Percentiles rank a stretch among this genome's conserved stretches.
Conservation (phyloP, 2,797 vertebrate genomes). For the Cirrhinus mrigala region DNA sequence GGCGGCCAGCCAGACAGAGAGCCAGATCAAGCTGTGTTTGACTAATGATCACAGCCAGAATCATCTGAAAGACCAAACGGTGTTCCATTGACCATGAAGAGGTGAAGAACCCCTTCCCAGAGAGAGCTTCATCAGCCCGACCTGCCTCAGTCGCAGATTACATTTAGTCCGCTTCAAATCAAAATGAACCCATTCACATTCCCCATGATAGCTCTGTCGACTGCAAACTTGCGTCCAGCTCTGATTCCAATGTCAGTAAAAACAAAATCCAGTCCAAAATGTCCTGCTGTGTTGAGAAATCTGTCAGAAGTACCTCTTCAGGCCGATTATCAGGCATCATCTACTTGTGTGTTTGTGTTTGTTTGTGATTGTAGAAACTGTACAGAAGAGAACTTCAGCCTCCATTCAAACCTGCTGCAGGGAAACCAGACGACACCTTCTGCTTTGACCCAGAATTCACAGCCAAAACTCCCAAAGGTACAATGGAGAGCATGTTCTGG, state of each 20-base stretch:
- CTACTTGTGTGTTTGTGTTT: neutral
- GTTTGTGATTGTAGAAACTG: slow-evolving; percentile 83
- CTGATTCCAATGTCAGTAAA: neutral
- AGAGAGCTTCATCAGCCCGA: too few relatives aligned
- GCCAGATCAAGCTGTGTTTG: slow-evolving; percentile 76
- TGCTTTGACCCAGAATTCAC: slow-evolving; percentile 99
- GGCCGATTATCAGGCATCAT: neutral
- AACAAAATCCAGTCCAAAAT: neutral
- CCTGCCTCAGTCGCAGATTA: too few relatives aligned
- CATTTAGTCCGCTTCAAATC: slow-evolving; percentile 62
- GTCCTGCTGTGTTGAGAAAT: neutral
- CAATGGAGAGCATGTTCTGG: neutral
- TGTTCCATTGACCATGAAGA: too few relatives aligned
- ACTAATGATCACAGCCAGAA: slow-evolving; percentile 74
- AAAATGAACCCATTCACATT: too few relatives aligned
- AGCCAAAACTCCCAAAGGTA: slow-evolving; percentile 99
- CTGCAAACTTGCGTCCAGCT: neutral
- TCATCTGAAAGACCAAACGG: too few relatives aligned
- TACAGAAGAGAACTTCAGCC: slow-evolving; percentile 95
- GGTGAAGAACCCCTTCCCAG: too few relatives aligned
- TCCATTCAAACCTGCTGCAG: slow-evolving; percentile 95
- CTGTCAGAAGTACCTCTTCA: neutral
- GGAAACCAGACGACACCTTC: slow-evolving; percentile 97
- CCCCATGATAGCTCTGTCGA: neutral
- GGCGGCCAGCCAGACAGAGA: slow-evolving; percentile 67